Percentiles rank a stretch among this genome's conserved stretches.
These are phyloP conservation scores for Xiphophorus hellerii DNA, from an alignment of 2,113 vertebrate genomes.

Conservation along the genomic window DNA sequence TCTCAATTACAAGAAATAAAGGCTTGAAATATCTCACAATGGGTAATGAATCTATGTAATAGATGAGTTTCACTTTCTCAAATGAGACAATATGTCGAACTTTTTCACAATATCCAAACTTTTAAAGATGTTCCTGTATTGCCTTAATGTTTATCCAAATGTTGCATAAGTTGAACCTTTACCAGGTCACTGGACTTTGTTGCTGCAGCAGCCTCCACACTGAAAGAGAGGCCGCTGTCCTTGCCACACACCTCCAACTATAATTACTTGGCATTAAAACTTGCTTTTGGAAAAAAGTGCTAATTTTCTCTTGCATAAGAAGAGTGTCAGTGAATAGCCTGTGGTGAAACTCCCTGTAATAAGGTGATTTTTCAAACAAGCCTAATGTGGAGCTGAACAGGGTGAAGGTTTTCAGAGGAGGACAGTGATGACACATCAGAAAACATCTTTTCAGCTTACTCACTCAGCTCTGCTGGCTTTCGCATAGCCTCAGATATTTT, in stretches of 20 bases:
- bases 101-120: too few species aligned
- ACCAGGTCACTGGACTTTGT: conserved; percentile 17
- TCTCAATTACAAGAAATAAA: too few species aligned
- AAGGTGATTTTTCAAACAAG: conserved; percentile 54
- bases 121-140: not conserved
- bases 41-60: too few species aligned
- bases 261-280: conserved; percentile 44
- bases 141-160: not conserved
- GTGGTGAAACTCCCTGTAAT: conserved; percentile 29
- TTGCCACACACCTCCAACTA: conserved; percentile 47
- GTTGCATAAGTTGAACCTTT: not conserved
- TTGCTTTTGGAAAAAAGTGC: conserved; percentile 24
- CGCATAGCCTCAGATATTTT: conserved; percentile 15
- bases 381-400: conserved; percentile 43
- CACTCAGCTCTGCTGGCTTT: conserved; percentile 44
- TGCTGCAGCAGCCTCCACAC: conserved; percentile 20
- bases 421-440: conserved; percentile 53
- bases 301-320: conserved; percentile 38
- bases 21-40: too few species aligned
- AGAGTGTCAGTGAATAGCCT: conserved; percentile 19
- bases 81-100: too few species aligned
- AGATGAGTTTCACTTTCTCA: too few species aligned
- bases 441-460: conserved; percentile 13
- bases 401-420: conserved; percentile 57
- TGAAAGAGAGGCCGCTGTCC: conserved; percentile 22